phyloP scores from a whole-genome alignment of 2,113 vertebrate genomes.

The Carassius gibelio region DNA sequence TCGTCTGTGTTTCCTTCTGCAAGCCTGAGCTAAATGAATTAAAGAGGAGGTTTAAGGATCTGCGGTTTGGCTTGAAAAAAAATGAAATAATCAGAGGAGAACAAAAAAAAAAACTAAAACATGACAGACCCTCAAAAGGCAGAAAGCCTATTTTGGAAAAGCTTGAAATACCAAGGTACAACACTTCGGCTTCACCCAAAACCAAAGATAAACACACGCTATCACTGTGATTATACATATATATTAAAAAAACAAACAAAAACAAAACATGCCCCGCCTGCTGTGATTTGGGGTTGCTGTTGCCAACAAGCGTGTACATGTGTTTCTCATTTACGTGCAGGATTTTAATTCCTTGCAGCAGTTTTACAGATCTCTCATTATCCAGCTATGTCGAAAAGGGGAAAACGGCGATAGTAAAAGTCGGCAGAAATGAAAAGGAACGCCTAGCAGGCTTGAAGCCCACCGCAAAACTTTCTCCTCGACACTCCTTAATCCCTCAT shows the following conservation, averaged over 20 bases:
- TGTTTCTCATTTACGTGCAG: constrained; percentile 76
- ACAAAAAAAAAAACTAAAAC: neutral
- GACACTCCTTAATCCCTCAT: constrained; percentile 24
- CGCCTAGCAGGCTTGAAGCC: constrained; percentile 44
- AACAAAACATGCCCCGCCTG: constrained; percentile 60
- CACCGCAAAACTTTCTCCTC: constrained; percentile 51
- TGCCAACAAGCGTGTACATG: constrained; percentile 86
- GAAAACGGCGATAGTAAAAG: constrained; percentile 50
- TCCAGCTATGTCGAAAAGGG: constrained; percentile 59
- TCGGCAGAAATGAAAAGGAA: constrained; percentile 49
- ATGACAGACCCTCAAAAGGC: constrained; percentile 1
- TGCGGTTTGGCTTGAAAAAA: constrained; percentile 63
- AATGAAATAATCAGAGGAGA: constrained; percentile 8
- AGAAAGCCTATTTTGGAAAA: constrained; percentile 86
- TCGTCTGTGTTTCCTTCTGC: constrained; percentile 68
- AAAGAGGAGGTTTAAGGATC: constrained; percentile 68
- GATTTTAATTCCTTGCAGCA: constrained; percentile 74
- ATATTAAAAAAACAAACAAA: constrained; percentile 58
- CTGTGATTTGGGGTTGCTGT: constrained; percentile 81
- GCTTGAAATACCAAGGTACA: constrained; percentile 83
- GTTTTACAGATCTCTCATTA: constrained; percentile 85
- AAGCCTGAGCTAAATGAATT: constrained; percentile 77
- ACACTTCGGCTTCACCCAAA: constrained; percentile 81
- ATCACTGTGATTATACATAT: constrained; percentile 86
- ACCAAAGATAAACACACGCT: constrained; percentile 90